phyloP scores from a whole-genome alignment of 1,140 invertebrate species.

The Scaptomyza montana region DNA sequence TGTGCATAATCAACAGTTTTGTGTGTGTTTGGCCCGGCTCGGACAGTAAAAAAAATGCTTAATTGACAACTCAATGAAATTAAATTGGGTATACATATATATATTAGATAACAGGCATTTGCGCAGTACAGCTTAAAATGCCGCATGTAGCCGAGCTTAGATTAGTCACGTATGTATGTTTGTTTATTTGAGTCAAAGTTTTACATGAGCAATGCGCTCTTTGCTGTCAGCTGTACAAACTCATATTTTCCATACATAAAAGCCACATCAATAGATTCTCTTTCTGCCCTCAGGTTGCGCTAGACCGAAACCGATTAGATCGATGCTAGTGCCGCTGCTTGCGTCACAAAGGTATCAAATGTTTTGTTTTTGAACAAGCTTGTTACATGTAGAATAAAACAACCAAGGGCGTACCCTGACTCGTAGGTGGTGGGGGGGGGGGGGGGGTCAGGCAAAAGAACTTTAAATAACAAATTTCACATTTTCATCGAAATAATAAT shows the following conservation, averaged over 20 bases:
- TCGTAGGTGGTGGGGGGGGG: too few species aligned
- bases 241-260: too few species aligned
- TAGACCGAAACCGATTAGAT: slow-evolving; percentile 16
- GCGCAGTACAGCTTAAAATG: slow-evolving; percentile 48
- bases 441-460: too few species aligned
- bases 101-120: slow-evolving; percentile 68
- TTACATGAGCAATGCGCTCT: background rate
- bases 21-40: slow-evolving; percentile 20
- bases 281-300: background rate
- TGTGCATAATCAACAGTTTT: slow-evolving; percentile 54
- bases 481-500: too few species aligned
- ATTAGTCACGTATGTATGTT: slow-evolving; percentile 19
- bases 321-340: slow-evolving; percentile 1
- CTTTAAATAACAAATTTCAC: too few species aligned
- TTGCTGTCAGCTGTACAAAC: background rate
- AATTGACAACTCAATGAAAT: slow-evolving; percentile 70
- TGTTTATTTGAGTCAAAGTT: slow-evolving; percentile 11
- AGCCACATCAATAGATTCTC: background rate
- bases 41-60: slow-evolving; percentile 57
- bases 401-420: background rate
- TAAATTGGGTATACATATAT: slow-evolving; percentile 54
- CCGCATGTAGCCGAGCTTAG: slow-evolving; percentile 4
- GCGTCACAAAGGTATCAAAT: slow-evolving; percentile 22
- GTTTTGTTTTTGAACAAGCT: slow-evolving; percentile 7
- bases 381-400: slow-evolving; percentile 12